Percentiles rank a stretch among this genome's conserved stretches.
Conservation (phyloP, 1,140 invertebrate species). For the Apocrypta bakeri region DNA sequence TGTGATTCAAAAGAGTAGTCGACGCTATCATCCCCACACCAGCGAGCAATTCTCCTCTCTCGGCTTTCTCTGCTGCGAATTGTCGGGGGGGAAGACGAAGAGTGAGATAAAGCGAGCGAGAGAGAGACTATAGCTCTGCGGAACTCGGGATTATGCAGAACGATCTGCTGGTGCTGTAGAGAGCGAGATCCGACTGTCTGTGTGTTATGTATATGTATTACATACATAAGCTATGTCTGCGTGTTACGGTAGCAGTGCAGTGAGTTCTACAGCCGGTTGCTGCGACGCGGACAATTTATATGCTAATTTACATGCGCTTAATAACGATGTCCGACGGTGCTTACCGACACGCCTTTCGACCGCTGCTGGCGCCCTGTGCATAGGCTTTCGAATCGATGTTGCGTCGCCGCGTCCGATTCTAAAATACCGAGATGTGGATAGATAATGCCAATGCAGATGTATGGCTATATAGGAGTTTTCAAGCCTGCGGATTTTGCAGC, state of each 20-base stretch:
- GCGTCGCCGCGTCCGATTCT: too few species aligned
- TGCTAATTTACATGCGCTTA: conserved; percentile 76
- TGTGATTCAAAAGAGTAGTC: conserved; percentile 31
- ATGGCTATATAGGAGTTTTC: not conserved
- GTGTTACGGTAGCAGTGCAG: conserved; percentile 39
- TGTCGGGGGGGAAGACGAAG: conserved; percentile 5
- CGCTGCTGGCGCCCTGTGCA: conserved; percentile 59
- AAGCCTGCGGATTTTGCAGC: not conserved
- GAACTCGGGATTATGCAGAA: conserved; percentile 69
- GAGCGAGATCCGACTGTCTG: conserved; percentile 49
- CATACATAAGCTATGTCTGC: conserved; percentile 39
- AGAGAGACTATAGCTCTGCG: not conserved
- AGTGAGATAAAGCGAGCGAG: conserved; percentile 5
- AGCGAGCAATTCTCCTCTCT: conserved; percentile 1
- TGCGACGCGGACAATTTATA: conserved; percentile 71
- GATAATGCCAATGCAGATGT: not conserved
- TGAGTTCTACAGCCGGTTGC: conserved; percentile 36
- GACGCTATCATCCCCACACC: not conserved
- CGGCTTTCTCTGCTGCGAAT: conserved; percentile 9
- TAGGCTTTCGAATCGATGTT: conserved; percentile 24
- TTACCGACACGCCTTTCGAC: conserved; percentile 71
- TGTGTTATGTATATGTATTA: not conserved
- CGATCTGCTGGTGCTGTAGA: conserved; percentile 53
- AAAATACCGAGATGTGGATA: conserved; percentile 1
- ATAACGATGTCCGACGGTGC: conserved; percentile 74